Percentiles rank a stretch among this genome's conserved stretches.
Conservation (phyloP, 2,113 vertebrate species). For the Pristiophorus japonicus region DNA sequence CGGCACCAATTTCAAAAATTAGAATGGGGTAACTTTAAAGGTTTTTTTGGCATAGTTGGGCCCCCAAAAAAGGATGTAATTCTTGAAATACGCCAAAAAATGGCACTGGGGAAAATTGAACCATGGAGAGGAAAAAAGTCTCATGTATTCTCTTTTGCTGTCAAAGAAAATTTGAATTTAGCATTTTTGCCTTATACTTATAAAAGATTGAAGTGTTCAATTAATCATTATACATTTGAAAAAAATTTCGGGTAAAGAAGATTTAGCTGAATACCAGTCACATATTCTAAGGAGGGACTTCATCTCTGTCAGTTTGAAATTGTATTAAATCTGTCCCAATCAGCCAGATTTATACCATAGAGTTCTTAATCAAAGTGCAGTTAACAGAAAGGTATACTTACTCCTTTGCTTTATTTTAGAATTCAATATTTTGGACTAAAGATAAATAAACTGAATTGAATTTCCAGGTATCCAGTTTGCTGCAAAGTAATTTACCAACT, state of each 20-base stretch:
- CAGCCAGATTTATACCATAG: not conserved
- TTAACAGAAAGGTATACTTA: not conserved
- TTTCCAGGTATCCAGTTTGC: not conserved
- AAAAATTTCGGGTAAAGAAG: not conserved
- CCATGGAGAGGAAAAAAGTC: not conserved
- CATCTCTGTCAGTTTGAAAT: not conserved
- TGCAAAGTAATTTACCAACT: not conserved
- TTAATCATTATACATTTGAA: no score
- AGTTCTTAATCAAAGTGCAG: not conserved
- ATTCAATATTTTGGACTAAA: not conserved
- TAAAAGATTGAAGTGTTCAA: no score
- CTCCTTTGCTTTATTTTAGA: not conserved
- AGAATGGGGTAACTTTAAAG: no score
- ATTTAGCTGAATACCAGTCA: not conserved
- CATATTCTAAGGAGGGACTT: not conserved
- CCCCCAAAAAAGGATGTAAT: no score
- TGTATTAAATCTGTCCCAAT: not conserved
- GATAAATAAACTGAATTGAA: not conserved
- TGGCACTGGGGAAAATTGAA: no score
- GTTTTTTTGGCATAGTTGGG: no score
- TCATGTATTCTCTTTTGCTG: not conserved
- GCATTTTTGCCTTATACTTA: not conserved
- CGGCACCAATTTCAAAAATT: no score
- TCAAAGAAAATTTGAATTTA: not conserved
- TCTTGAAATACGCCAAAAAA: no score